A percentile compares a stretch with the other conserved stretches of the same genome.
These are phyloP conservation scores for Orius laevigatus DNA, from an alignment of 1,140 invertebrate species.

Conservation along the genomic window DNA sequence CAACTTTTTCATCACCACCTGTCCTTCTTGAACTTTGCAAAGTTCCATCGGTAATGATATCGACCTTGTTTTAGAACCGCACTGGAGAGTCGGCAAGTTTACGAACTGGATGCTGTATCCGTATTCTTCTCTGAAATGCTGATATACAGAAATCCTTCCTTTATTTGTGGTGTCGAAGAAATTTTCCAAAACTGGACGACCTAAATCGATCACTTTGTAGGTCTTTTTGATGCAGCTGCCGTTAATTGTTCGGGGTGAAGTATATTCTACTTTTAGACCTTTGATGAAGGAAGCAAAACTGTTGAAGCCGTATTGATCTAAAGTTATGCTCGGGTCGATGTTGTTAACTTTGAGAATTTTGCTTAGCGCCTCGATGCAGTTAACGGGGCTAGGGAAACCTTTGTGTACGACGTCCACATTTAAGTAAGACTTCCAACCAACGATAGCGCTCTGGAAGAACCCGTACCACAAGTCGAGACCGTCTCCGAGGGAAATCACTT, in stretches of 20 bases:
- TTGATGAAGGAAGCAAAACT: constrained; percentile 19
- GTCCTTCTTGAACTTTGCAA: constrained; percentile 39
- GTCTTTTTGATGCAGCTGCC: constrained; percentile 26
- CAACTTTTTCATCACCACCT: constrained; percentile 37
- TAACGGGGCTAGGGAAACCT: constrained; percentile 36
- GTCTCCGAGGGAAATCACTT: constrained; percentile 31
- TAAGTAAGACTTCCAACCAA: constrained; percentile 51
- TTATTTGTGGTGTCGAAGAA: too few species aligned
- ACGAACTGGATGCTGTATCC: constrained; percentile 33
- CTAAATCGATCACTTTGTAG: constrained; percentile 30
- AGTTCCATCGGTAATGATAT: constrained; percentile 43
- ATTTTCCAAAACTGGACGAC: too few species aligned
- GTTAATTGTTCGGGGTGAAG: constrained; percentile 27
- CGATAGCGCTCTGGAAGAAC: constrained; percentile 51
- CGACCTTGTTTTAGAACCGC: constrained; percentile 33
- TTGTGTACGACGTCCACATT: constrained; percentile 62
- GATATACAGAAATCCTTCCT: constrained; percentile 27
- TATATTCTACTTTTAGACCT: constrained; percentile 29
- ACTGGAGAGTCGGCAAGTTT: constrained; percentile 40
- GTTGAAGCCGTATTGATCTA: constrained; percentile 1
- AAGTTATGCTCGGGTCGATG: background rate
- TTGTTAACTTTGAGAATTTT: background rate
- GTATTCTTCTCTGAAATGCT: constrained; percentile 34
- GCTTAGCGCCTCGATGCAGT: constrained; percentile 10
- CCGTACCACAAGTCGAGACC: constrained; percentile 56